Evolutionary conservation across 2,113 vertebrate species (phyloP).

Genomic region (Atherinomorus stipes): DNA sequence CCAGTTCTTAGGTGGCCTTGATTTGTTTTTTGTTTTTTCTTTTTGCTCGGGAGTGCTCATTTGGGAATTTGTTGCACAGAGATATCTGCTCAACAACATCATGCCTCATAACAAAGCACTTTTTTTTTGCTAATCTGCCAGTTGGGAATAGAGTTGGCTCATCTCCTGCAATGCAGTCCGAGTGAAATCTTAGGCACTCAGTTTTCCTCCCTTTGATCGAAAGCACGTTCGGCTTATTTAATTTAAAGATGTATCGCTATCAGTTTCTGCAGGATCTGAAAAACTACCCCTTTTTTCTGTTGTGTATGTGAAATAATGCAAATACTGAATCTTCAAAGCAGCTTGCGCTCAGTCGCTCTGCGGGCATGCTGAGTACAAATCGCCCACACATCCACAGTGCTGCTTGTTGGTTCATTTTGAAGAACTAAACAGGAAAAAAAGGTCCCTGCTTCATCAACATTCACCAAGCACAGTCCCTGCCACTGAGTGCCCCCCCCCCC

Average conservation of each 20-base stretch:
- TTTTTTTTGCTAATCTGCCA: slow-evolving; percentile 36
- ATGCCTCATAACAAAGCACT: slow-evolving; percentile 60
- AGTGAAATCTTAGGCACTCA: slow-evolving; percentile 52
- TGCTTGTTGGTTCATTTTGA: slow-evolving; percentile 66
- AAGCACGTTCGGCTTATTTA: slow-evolving; percentile 56
- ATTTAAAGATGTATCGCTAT: slow-evolving; percentile 68
- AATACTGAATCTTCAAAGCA: slow-evolving; percentile 80
- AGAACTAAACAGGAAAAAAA: slow-evolving; percentile 63
- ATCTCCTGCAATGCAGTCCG: slow-evolving; percentile 52
- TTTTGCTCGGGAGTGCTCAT: slow-evolving; percentile 42
- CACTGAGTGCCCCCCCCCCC: slow-evolving; percentile 54
- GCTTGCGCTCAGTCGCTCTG: slow-evolving; percentile 63
- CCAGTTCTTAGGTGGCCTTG: slow-evolving; percentile 68
- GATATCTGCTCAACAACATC: slow-evolving; percentile 61
- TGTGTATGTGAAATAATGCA: slow-evolving; percentile 73
- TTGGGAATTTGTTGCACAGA: slow-evolving; percentile 55
- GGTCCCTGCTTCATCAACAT: slow-evolving; percentile 79
- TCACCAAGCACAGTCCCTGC: slow-evolving; percentile 68
- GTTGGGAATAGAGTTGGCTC: slow-evolving; percentile 55
- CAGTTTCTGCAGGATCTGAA: slow-evolving; percentile 61
- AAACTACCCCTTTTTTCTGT: slow-evolving; percentile 40
- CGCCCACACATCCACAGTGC: slow-evolving; percentile 73
- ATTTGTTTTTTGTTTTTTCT: slow-evolving; percentile 48
- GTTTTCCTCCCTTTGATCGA: slow-evolving; percentile 58
- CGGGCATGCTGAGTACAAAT: slow-evolving; percentile 70